These are phyloP conservation scores for Apogon hyalosoma DNA, from an alignment of 2,797 vertebrate genomes.

Conservation along the genomic window DNA sequence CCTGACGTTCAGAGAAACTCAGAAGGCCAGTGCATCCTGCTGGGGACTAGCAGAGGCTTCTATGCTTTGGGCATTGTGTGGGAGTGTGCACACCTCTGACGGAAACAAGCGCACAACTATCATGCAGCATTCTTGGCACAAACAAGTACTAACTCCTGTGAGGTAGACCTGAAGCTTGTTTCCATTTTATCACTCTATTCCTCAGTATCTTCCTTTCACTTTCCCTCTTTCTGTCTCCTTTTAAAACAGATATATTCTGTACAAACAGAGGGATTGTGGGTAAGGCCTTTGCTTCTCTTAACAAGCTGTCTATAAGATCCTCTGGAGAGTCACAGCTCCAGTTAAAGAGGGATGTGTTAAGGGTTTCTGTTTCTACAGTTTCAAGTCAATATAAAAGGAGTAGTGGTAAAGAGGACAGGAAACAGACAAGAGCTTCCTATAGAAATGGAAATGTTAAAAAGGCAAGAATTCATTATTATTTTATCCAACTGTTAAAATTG, in stretches of 20 bases:
- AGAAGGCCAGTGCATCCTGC: constrained; percentile 22
- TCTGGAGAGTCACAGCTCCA: constrained; percentile 63
- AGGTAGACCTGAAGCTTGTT: constrained; percentile 52
- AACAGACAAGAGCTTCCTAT: constrained; percentile 22
- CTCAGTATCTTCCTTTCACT: constrained; percentile 45
- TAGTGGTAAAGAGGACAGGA: constrained; percentile 1
- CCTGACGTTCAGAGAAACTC: constrained; percentile 30
- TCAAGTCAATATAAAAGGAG: constrained; percentile 33
- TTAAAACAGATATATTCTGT: constrained; percentile 62
- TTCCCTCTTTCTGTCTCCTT: constrained; percentile 33
- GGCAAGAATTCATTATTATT: neutral
- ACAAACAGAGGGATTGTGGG: constrained; percentile 57
- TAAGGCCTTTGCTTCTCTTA: constrained; percentile 64
- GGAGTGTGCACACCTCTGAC: constrained; percentile 37
- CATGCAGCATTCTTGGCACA: constrained; percentile 52
- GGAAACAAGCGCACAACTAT: constrained; percentile 48
- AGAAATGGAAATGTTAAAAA: neutral
- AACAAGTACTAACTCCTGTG: constrained; percentile 55
- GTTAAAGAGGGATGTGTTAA: constrained; percentile 48
- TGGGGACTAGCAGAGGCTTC: constrained; percentile 35
- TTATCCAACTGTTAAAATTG: neutral
- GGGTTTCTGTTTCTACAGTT: constrained; percentile 39
- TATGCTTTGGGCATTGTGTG: constrained; percentile 57
- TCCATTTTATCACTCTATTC: constrained; percentile 59
- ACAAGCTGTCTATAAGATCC: constrained; percentile 69